Evolutionary conservation across 2,888 invertebrate species (phyloP), one percentile per base, ranked within the genome.

Genomic region (Cephus sareptanus): DNA sequence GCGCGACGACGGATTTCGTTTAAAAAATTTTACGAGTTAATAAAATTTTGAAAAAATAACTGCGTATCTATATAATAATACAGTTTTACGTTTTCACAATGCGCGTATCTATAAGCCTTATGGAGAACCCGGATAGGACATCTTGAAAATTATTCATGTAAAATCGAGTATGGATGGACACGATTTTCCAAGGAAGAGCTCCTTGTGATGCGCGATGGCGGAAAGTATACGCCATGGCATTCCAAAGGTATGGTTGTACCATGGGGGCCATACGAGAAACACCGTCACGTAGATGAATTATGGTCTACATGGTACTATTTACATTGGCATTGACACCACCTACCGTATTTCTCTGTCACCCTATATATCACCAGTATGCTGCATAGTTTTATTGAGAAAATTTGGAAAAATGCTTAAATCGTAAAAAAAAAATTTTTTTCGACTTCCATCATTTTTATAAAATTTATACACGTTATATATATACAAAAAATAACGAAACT

Each of bases 161-260:
- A 84, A 85, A 84, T 80, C 79, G 79, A 77, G 79, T 79, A 81
- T 78, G 79, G 81, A 80, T 74, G 11, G 73, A 77, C 76, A 80
- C 73, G 78, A 81, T 82, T 76, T 84, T 82, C 75, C 81, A 80
- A 77, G 81, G 81, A 83, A 84, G 81, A 79, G 78, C 84, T 86
- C 80, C 81, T 86, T 86, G 80, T 83, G 79, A 85, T 86, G 81
- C 85, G 80, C 81, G 81, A 81, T 80, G 82, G 83, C 79, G 85
- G 80, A 82, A 83, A 84, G 80, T 76, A 82, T 80, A 85, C 82
- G 82, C 83, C 76, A 78, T 81, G 83, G 84, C 80, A 86, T 86
- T 86, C 83, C 83, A 81, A 80, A 80, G 82, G 79, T 71, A 80
- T 77, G 56, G 56, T 15, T 56, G 2, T 23, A 56, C 56, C 56